Base-by-base conservation (phyloP, 64 coral and sea anemone species). In the Stylophora pistillata region DNA sequence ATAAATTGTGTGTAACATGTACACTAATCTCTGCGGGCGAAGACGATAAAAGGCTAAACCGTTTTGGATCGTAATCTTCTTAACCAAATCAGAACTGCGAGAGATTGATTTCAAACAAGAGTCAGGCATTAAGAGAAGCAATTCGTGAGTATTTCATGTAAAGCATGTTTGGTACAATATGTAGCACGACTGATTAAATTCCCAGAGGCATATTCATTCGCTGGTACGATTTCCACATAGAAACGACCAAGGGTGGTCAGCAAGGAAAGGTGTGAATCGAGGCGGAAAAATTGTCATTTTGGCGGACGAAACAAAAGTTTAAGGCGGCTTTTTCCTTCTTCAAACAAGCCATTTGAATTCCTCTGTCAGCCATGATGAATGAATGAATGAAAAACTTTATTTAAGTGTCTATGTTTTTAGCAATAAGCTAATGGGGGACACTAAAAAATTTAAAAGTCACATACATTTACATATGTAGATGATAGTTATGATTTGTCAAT, bases 71-170 rank as follows among this genome's bases (percentile, higher is more conserved):
- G 7, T 47, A 47, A 47, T 4, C 37, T 47, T 47, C 37, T n/a
- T 47, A 47, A 47, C 37, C 3, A 7, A 47, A 0, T 4, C 37
- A 47, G 37, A 47, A 47, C 37, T 47, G 37, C 3, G 37, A 4
- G 37, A 47, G 3, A 47, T 47, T 47, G 37, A 47, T 41, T 33
- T n/a, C 32, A 41, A 76, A 53, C 30, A 9, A 52, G 73, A 21
- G 9, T 20, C 16, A 52, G 32, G 15, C 52, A 47, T 18, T 11
- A 20, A 10, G 11, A 53, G 33, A 66, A 66, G 63, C 23, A 68
- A 68, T 28, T n/a, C 64, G 64, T 68, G 26, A 68, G 64, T 68
- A 68, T n/a, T n/a, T n/a, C n/a, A n/a, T n/a, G n/a, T n/a, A n/a
- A n/a, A n/a, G n/a, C n/a, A 18, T 68, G 23, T 68, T 68, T 68